Base-by-base conservation (phyloP, 2,797 vertebrate genomes). In the Hybognathus amarus region DNA sequence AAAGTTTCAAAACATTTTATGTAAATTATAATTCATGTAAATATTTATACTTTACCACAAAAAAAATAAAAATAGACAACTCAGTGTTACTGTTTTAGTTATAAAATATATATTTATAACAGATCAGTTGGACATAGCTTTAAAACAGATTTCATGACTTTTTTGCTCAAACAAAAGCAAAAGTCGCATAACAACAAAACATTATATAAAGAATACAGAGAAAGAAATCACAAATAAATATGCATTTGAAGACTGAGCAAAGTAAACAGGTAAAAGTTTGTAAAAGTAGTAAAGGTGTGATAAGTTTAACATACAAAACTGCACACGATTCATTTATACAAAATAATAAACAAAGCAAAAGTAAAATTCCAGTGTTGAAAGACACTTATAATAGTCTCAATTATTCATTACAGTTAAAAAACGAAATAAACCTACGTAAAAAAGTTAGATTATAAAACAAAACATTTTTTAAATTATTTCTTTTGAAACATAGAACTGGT, bases 341-440 rank as follows among this genome's bases (percentile, higher is more conserved):
- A 64, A 36, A 54, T 30, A 71, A n/a, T 15, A 22, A 59, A 56
- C 38, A 27, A 52, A 61, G 33, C 6, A 33, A 81, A 81, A 11
- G 10, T 24, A 80, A 38, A 80, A 47, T 69, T 75, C 73, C 88
- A 87, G 40, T 36, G 80, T 50, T 36, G 9, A 84, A 73, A 74
- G 6, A 33, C 85, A 88, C 84, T 78, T 88, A 89, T 67, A 86
- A 83, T 20, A 86, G 83, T 87, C 63, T 24, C 20, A 27, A 75
- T 68, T 6, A 69, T 18, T 30, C 22, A 30, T 77, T 2, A 78
- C 4, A 74, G 56, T 20, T 50, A 40, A 38, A 70, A 80, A 45
- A 17, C 0, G 18, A 45, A 30, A 75, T 38, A 40, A 15, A 70
- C 38, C 7, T 40, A 13, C 12, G 12, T 45, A 40, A 59, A 75